These are phyloP conservation scores for Chlamydotis undulata DNA, from an alignment of 2,113 vertebrate species.

Conservation along the genomic window DNA sequence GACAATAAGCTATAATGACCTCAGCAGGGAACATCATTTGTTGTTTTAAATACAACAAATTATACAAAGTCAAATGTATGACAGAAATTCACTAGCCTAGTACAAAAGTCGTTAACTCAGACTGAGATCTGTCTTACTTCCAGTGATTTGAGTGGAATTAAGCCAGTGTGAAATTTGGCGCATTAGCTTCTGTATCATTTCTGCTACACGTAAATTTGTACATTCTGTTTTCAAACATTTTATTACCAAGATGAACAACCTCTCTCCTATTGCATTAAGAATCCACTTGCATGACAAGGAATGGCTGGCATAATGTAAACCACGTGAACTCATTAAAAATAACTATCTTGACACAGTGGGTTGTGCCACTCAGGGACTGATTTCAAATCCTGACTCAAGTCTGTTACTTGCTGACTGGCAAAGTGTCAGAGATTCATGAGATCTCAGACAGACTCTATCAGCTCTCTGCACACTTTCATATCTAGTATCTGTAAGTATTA, in stretches of 20 bases:
- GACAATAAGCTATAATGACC: background rate
- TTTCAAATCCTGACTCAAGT: background rate
- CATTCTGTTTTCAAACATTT: constrained; percentile 14
- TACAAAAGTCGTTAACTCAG: constrained; percentile 14
- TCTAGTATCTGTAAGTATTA: background rate
- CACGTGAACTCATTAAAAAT: background rate
- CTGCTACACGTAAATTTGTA: background rate
- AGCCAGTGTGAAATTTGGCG: background rate
- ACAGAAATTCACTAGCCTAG: background rate
- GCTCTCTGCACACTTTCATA: background rate
- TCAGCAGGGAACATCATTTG: background rate
- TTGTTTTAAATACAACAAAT: background rate
- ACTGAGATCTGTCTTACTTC: background rate
- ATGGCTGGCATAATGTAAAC: background rate
- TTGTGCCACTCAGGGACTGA: background rate
- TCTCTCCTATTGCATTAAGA: constrained; percentile 22
- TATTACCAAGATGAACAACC: constrained; percentile 40
- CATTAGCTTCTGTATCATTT: constrained; percentile 27
- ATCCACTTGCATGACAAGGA: background rate
- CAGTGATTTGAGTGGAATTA: background rate
- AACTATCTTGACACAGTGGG: background rate
- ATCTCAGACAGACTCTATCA: background rate
- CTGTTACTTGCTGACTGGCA: background rate
- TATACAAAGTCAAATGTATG: background rate
- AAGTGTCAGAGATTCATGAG: background rate